A percentile compares a stretch with the other conserved stretches of the same genome.
These are phyloP conservation scores for Otis tarda DNA, from an alignment of 2,113 vertebrate genomes.

Conservation along the genomic window DNA sequence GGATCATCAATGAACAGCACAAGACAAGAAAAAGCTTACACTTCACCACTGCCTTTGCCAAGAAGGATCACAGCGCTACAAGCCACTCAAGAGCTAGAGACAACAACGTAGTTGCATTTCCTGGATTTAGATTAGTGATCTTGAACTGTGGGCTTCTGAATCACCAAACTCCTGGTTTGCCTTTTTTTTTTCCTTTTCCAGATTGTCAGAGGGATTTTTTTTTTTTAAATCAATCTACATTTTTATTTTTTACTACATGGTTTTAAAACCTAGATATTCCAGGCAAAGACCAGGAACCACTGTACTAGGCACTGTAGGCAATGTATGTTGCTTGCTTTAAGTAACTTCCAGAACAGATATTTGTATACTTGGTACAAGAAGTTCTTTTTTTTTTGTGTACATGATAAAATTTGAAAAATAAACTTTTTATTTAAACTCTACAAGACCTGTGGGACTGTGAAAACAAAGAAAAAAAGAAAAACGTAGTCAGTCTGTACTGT, in stretches of 20 bases:
- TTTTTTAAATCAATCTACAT: background rate
- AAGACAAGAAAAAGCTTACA: background rate
- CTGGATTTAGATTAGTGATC: background rate
- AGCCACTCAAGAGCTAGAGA: background rate
- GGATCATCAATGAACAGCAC: background rate
- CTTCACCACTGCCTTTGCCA: background rate
- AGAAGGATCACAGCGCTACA: background rate
- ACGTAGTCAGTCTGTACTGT: background rate
- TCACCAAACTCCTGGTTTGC: background rate
- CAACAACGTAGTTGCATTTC: accelerated
- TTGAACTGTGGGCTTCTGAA: background rate
- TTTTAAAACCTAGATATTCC: background rate
- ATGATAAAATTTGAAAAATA: background rate
- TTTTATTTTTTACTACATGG: background rate
- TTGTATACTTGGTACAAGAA: background rate
- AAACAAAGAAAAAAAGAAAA: background rate
- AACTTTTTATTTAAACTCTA: background rate
- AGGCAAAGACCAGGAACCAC: background rate
- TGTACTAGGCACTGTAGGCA: background rate
- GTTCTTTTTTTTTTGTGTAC: background rate
- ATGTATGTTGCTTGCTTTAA: background rate
- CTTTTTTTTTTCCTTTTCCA: background rate
- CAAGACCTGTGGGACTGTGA: background rate
- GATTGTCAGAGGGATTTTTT: background rate
- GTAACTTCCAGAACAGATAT: background rate